Conservation (phyloP, 2,113 vertebrate species). For the Turnix velox region DNA sequence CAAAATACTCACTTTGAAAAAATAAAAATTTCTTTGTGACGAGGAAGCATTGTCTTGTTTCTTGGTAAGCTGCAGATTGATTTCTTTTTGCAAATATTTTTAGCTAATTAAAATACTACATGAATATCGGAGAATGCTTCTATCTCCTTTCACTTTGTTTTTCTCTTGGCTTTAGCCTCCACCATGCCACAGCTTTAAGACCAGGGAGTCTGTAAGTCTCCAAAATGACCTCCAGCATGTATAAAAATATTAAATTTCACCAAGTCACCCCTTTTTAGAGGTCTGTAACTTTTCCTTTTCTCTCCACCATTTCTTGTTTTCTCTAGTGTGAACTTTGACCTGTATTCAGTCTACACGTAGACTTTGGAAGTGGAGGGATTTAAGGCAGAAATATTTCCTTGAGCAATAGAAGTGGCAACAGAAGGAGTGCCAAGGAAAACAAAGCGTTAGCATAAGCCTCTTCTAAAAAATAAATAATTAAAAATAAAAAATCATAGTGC, state of each 20-base stretch:
- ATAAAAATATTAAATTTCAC: background rate
- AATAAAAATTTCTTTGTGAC: background rate
- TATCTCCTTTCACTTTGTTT: background rate
- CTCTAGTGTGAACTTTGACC: conserved; percentile 3
- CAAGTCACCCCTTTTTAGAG: background rate
- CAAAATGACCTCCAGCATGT: background rate
- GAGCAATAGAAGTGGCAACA: conserved; percentile 48
- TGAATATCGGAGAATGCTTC: background rate
- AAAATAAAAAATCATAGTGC: background rate
- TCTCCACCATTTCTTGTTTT: background rate
- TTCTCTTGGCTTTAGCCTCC: background rate
- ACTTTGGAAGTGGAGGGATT: background rate
- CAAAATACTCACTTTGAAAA: background rate
- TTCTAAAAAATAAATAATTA: background rate
- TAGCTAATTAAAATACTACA: background rate
- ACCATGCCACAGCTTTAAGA: background rate
- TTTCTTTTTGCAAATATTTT: background rate
- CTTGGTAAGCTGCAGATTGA: background rate
- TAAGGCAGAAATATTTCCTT: conserved; percentile 50
- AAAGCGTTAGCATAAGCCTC: conserved; percentile 20
- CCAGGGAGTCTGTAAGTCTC: background rate
- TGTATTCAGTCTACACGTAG: background rate
- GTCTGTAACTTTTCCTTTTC: background rate
- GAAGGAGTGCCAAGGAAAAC: conserved; percentile 37
- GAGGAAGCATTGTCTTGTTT: background rate